Evolutionary conservation across 2,797 vertebrate genomes (phyloP).

Genomic region (Muraenolepis orangiensis): DNA sequence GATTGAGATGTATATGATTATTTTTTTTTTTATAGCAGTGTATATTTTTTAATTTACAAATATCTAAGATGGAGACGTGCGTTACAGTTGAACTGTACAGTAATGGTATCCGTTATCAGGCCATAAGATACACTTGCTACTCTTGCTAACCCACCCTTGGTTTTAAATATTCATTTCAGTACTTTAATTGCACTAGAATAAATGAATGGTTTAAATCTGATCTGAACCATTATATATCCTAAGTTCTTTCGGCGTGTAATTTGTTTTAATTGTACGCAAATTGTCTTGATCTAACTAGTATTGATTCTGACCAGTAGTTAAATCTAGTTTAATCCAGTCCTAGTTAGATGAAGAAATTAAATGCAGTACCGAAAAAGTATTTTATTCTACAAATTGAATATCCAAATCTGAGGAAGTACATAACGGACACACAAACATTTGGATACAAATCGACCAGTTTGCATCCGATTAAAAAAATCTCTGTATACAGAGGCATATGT

Average conservation of each 20-base stretch:
- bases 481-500: neutral
- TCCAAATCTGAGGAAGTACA: slow-evolving; percentile 2
- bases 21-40: neutral
- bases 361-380: neutral
- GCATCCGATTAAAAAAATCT: neutral
- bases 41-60: neutral
- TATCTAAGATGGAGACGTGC: neutral
- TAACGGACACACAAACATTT: neutral
- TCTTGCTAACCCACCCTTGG: neutral
- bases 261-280: neutral
- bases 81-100: neutral
- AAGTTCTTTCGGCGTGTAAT: neutral
- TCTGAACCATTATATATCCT: neutral
- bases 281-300: neutral
- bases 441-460: neutral
- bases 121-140: neutral
- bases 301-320: neutral
- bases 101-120: neutral
- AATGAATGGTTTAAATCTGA: neutral
- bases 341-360: neutral
- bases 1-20: neutral
- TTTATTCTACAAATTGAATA: neutral
- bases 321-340: neutral
- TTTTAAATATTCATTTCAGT: neutral
- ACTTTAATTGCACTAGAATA: neutral